Conservation (phyloP, 2,797 vertebrate species). For the Malurus splendens region DNA sequence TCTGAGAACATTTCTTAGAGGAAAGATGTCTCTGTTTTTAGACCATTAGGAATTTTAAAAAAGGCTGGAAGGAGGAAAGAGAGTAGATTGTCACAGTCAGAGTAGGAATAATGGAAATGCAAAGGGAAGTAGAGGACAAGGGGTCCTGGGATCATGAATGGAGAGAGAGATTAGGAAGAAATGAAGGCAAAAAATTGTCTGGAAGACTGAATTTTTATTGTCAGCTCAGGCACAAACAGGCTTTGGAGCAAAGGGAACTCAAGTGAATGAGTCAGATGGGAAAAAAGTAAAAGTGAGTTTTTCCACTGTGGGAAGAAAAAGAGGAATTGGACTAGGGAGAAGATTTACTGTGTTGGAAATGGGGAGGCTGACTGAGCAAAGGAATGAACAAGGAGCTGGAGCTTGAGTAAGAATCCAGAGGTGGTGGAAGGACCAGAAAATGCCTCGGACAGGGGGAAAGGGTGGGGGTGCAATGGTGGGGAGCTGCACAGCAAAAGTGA, state of each 20-base stretch:
- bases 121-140: not conserved
- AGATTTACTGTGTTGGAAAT: not conserved
- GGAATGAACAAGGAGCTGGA: not conserved
- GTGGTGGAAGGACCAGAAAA: not conserved
- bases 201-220: not conserved
- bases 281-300: not conserved
- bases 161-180: not conserved
- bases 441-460: not conserved
- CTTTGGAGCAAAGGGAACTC: not conserved
- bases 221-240: not conserved
- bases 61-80: not conserved
- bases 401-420: not conserved
- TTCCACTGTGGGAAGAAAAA: not conserved
- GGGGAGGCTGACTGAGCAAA: not conserved
- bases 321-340: not conserved
- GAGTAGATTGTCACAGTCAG: not conserved
- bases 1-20: not conserved
- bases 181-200: not conserved
- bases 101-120: not conserved
- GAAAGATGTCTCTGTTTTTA: not conserved
- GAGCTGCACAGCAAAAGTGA: not conserved
- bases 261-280: not conserved
- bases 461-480: not conserved
- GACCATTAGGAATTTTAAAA: not conserved
- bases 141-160: fast-evolving